Conservation (phyloP, 2,888 invertebrate genomes). For the Eupithecia vulgata region DNA sequence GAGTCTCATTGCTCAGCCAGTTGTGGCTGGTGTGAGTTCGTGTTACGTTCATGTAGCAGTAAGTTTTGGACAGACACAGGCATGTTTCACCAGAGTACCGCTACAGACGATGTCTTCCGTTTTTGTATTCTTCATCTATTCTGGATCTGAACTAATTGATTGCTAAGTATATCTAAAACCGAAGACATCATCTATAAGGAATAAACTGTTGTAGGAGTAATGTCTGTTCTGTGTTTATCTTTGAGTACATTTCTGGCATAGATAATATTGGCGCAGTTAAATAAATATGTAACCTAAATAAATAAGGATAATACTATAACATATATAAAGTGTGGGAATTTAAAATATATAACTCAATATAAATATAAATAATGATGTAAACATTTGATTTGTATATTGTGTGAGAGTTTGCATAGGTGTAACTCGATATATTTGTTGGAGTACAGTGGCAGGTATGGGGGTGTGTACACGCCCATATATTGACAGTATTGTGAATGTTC, state of each 20-base stretch:
- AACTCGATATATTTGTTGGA: constrained; percentile 82
- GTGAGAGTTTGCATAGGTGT: constrained; percentile 81
- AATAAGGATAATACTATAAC: constrained; percentile 24
- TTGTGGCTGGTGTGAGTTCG: constrained; percentile 37
- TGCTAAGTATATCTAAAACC: constrained; percentile 15
- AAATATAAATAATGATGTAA: constrained; percentile 48
- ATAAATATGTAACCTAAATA: constrained; percentile 31
- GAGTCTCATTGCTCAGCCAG: constrained; percentile 33
- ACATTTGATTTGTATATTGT: constrained; percentile 71
- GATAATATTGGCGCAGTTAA: constrained; percentile 21
- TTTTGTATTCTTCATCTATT: not conserved
- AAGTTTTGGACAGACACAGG: constrained; percentile 29
- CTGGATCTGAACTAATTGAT: not conserved
- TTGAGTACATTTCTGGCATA: constrained; percentile 56
- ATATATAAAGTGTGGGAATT: constrained; percentile 22
- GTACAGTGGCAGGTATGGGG: constrained; percentile 79
- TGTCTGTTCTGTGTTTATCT: constrained; percentile 59
- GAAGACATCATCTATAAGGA: constrained; percentile 61
- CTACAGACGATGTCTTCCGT: constrained; percentile 45
- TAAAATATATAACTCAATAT: constrained; percentile 38
- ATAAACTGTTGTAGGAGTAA: constrained; percentile 69
- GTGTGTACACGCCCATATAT: constrained; percentile 78
- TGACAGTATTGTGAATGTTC: constrained; percentile 83
- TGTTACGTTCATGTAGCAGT: constrained; percentile 47
- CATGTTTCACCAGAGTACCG: constrained; percentile 49